A percentile compares a stretch with the other conserved stretches of the same genome.
These are phyloP conservation scores for Watsonalla binaria DNA, from an alignment of 2,888 invertebrate genomes.

Conservation along the genomic window DNA sequence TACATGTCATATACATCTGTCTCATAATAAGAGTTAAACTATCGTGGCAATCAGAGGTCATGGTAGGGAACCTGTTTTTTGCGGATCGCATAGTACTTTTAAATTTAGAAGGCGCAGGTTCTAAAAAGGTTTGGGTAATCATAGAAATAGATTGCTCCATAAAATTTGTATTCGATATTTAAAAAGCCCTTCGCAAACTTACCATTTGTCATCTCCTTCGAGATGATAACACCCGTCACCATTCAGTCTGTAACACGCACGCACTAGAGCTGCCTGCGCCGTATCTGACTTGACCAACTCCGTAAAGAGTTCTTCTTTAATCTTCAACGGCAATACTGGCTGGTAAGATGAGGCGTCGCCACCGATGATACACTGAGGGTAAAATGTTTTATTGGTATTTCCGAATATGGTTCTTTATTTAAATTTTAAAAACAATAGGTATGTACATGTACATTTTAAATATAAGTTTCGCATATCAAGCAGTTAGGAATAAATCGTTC, in stretches of 20 bases:
- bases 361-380: constrained; percentile 58
- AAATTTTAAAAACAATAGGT: too few species aligned
- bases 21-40: too few species aligned
- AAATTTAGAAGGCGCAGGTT: too few species aligned
- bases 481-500: not conserved
- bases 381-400: not conserved
- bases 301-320: constrained; percentile 48
- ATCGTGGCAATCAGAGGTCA: too few species aligned
- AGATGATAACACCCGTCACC: constrained; percentile 55
- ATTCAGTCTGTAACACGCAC: constrained; percentile 56
- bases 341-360: constrained; percentile 63
- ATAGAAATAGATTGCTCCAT: too few species aligned
- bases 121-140: too few species aligned
- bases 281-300: constrained; percentile 53
- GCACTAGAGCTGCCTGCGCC: constrained; percentile 49
- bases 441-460: too few species aligned
- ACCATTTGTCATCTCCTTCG: constrained; percentile 67
- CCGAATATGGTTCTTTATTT: not conserved
- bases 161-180: not conserved
- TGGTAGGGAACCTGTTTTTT: too few species aligned
- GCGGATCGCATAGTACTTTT: too few species aligned
- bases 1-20: too few species aligned
- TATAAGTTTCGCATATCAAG: not conserved
- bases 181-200: constrained; percentile 12
- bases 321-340: constrained; percentile 61